phyloP scores from a whole-genome alignment of 2,113 vertebrate species.

The Chaenocephalus aceratus region DNA sequence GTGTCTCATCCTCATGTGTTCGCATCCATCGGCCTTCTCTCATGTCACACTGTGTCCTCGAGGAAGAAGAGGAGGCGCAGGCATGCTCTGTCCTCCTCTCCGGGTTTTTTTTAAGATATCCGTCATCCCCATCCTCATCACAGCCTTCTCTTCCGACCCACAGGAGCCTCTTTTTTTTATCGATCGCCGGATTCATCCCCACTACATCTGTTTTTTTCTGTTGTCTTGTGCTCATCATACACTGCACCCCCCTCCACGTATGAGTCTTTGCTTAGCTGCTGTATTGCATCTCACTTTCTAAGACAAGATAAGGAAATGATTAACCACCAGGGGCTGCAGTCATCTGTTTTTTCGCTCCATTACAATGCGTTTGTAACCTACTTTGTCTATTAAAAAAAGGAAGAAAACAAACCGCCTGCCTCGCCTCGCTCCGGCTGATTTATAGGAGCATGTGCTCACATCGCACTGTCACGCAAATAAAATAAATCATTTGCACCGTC shows the following conservation, averaged over 20 bases:
- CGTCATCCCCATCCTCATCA: conserved; percentile 67
- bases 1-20: conserved; percentile 66
- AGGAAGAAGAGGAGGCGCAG: conserved; percentile 26
- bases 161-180: neutral
- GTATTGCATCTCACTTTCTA: conserved; percentile 43
- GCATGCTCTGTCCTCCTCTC: conserved; percentile 43
- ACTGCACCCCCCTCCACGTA: conserved; percentile 12
- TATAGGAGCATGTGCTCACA: conserved; percentile 28
- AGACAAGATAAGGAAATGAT: conserved; percentile 28
- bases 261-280: conserved; percentile 24
- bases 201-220: conserved; percentile 38
- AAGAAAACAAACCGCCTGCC: neutral
- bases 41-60: conserved; percentile 58
- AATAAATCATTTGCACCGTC: conserved; percentile 47
- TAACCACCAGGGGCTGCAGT: conserved; percentile 39
- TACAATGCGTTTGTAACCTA: conserved; percentile 58
- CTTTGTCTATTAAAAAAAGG: conserved; percentile 27
- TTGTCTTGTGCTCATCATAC: conserved; percentile 45
- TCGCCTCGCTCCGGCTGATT: conserved; percentile 18
- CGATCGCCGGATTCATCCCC: conserved; percentile 18
- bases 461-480: conserved; percentile 38
- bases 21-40: conserved; percentile 59
- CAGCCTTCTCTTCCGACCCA: conserved; percentile 31
- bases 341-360: conserved; percentile 41
- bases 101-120: conserved; percentile 42